Base-by-base conservation (phyloP, 2,113 vertebrate species). In the Neodon shergylaensis region DNA sequence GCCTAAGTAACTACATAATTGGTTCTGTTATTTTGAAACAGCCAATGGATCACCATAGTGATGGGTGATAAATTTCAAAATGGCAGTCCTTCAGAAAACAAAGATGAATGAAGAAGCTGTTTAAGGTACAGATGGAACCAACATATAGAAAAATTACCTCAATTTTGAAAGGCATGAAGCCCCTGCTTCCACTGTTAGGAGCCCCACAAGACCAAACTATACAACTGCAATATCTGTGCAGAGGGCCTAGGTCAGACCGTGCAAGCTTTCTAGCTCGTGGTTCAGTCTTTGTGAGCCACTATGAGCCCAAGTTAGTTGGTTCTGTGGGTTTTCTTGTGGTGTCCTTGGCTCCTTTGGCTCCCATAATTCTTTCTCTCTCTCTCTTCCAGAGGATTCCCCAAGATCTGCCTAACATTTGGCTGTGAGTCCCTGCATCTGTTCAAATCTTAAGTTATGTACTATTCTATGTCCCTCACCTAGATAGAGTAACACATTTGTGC, bases 1-100 rank as follows among this genome's bases (percentile, higher is more conserved):
- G 96, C 61, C 89, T 97, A 98, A 98, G 97, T 98, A 98, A 97
- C 96, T 93, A 92, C 95, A 93, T 97, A 96, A 98, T 98, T 82
- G 86, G 88, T 95, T 97, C 84, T 97, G 89, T 94, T 97, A 98
- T 77, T 94, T 97, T 11, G 22, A 98, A 94, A 95, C 95, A 98
- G 98, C 97, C 97, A 93, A 93, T 91, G 22, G 84, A 96, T 97
- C 86, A 84, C 83, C 97, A 90, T 74, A 96, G n/a, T 96, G 94
- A 96, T 95, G 95, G 96, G 70, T 92, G 91, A 97, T 65, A 91
- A 84, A 96, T 97, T 97, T 95, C 82, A 96, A 96, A 96, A 98
- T 92, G 1, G 94, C 79, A 72, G 91, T 95, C 97, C 95, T 94
- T 89, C 83, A 92, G 97, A 96, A 96, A 96, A 95, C 21, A 92